Conservation (phyloP, 2,797 vertebrate species). For the Potorous gilbertii region DNA sequence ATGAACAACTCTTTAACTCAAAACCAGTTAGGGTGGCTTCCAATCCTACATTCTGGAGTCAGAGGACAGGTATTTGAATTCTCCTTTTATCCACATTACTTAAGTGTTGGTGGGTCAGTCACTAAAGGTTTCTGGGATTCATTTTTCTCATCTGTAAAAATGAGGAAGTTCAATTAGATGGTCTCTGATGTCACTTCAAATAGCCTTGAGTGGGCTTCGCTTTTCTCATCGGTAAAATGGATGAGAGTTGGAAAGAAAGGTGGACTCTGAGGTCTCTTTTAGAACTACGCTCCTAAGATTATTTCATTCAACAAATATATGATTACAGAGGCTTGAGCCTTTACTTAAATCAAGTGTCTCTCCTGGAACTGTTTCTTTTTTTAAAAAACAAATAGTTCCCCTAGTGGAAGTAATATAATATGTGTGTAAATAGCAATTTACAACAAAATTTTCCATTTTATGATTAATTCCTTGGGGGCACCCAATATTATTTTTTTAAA, state of each 20-base stretch:
- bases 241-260: too few relatives aligned
- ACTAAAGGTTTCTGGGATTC: neutral
- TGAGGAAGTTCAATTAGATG: neutral
- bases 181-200: neutral
- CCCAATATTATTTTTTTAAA: slow-evolving; percentile 29
- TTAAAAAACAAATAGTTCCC: neutral
- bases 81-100: neutral
- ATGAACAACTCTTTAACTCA: neutral
- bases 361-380: neutral
- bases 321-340: neutral
- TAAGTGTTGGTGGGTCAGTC: neutral
- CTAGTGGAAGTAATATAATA: neutral
- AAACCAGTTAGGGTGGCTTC: neutral
- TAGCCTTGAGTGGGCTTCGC: neutral
- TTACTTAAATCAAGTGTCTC: neutral
- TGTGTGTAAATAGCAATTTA: neutral
- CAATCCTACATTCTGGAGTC: neutral
- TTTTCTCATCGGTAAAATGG: slow-evolving; percentile 34
- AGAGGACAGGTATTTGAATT: neutral
- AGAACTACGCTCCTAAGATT: neutral
- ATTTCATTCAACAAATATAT: neutral
- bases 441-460: neutral
- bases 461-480: slow-evolving; percentile 8
- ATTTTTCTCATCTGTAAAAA: neutral
- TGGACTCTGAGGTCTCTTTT: neutral